Base-by-base conservation (phyloP, 2,888 invertebrate genomes). In the Acleris laterana region DNA sequence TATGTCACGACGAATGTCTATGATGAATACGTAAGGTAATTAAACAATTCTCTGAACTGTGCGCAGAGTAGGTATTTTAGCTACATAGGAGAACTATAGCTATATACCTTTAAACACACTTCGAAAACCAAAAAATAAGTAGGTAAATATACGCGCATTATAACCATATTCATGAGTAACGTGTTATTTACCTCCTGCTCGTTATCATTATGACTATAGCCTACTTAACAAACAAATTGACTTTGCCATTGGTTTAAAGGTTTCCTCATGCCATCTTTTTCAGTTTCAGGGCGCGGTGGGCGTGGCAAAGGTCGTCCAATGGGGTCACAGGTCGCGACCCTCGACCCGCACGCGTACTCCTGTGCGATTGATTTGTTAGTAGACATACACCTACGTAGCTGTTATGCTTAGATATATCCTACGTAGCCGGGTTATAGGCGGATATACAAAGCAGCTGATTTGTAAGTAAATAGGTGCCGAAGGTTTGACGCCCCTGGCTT, bases 291-390 rank as follows among this genome's bases (percentile, higher is more conserved):
- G 64, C 81, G 72, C 66, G 63, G 82, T 79, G 80, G 92, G 92
- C 92, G 92, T 77, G 89, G 83, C 88, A 82, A 73, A 81, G 92
- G 92, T 91, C 90, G 88, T 80, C 92, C 92, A 92, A 92, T 92
- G 82, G 79, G 92, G 90, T 90, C 92, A 84, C 80, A 88, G 92
- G 92, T 92, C 91, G 74, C 82, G 88, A 90, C 87, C 89, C 85
- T 74, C 81, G 85, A 82, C 82, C 82, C 76, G 76, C 79, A 79
- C 83, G 83, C 83, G 81, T 77, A 77, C 82, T 82, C 82, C 81
- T 77, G 71, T 64, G 70, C 82, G 81, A 85, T 84, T 85, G 84
- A 84, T 84, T 82, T 74, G 76, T 55, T 58, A 46, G 53, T 44
- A 46, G 16, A 17, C 46, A 51, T 63, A 63, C 49, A 16, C n/a